Percentiles rank a stretch among this genome's conserved stretches.
Evolutionary conservation across 2,113 vertebrate genomes (phyloP).

Genomic region (Heloderma charlesbogerti): DNA sequence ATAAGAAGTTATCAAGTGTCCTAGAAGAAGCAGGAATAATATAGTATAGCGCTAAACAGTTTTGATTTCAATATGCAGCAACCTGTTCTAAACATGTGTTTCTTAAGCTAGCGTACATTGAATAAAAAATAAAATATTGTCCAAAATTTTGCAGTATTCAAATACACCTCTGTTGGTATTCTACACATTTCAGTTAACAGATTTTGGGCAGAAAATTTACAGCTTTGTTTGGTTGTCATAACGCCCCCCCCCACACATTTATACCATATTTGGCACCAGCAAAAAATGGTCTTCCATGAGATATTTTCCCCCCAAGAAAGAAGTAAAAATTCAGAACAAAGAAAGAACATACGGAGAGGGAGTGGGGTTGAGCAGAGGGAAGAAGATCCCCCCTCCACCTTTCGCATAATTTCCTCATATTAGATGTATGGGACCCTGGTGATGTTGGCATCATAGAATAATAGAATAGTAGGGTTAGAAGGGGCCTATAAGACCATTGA

Average conservation of each 20-base stretch:
- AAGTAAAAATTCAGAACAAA: not conserved
- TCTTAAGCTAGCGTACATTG: not conserved
- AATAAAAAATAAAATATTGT: not conserved
- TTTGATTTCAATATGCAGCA: not conserved
- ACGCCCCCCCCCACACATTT: not conserved
- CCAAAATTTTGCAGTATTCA: not conserved
- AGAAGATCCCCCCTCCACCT: too few species aligned
- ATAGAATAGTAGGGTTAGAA: too few species aligned
- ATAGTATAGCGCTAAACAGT: not conserved
- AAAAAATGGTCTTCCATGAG: not conserved
- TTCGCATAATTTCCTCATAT: too few species aligned
- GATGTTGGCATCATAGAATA: too few species aligned
- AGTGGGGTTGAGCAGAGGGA: not conserved
- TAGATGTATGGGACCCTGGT: too few species aligned
- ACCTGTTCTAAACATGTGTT: not conserved
- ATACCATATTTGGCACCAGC: not conserved
- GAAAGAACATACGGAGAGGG: not conserved
- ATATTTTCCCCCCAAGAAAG: not conserved
- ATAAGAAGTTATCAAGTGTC: not conserved
- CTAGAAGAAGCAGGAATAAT: slow-evolving; percentile 26
- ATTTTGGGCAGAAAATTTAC: not conserved
- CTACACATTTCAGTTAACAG: not conserved
- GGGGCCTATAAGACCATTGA: too few species aligned
- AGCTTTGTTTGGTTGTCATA: not conserved
- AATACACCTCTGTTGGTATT: not conserved